These are phyloP conservation scores for Helleia helle DNA, from an alignment of 2,888 invertebrate genomes.

Conservation along the genomic window DNA sequence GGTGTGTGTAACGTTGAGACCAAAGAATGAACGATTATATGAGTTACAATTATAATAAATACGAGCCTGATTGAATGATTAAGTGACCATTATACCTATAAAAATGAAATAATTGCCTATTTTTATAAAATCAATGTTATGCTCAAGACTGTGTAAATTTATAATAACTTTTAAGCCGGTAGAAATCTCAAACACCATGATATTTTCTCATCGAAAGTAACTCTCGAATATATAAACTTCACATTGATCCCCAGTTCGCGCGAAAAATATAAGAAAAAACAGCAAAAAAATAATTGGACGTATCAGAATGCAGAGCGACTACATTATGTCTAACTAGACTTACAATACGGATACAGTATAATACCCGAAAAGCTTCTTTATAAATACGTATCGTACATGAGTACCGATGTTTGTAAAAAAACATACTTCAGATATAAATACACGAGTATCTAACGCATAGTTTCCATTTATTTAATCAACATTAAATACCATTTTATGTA, in stretches of 20 bases:
- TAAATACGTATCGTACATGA: background rate
- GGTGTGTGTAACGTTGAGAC: no score
- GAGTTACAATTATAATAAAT: no score
- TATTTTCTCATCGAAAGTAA: background rate
- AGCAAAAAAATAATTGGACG: constrained; percentile 7
- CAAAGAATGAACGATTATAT: no score
- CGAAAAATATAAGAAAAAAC: constrained; percentile 2
- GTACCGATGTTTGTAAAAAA: constrained; percentile 6
- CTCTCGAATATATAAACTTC: background rate
- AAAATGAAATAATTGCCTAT: no score
- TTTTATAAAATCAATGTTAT: no score
- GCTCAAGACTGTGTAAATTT: no score
- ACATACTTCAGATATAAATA: no score
- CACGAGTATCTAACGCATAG: background rate
- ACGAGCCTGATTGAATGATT: no score
- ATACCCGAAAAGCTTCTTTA: background rate
- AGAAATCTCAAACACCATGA: background rate
- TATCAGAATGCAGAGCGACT: constrained; percentile 7
- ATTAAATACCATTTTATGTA: constrained; percentile 1
- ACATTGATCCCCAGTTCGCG: constrained; percentile 8
- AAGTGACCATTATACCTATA: no score
- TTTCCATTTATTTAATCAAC: background rate
- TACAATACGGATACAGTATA: background rate
- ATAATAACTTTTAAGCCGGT: no score
- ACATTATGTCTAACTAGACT: constrained; percentile 7